phyloP scores from a whole-genome alignment of 2,113 vertebrate genomes.

The Ploceus nigricollis region DNA sequence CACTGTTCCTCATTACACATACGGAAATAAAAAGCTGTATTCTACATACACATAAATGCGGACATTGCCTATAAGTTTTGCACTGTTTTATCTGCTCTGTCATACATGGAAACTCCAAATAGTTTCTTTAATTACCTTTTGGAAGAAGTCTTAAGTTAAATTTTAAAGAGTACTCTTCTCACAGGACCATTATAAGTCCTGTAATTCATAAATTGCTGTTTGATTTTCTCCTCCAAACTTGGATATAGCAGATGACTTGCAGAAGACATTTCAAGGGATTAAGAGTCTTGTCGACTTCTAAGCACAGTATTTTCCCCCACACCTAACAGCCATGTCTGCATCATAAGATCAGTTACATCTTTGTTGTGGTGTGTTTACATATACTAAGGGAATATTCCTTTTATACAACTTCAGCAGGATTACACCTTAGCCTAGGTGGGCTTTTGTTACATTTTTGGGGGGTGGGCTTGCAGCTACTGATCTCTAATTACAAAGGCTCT shows the following conservation, averaged over 20 bases:
- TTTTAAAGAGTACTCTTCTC: background rate
- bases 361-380: background rate
- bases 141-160: background rate
- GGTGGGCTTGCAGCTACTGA: background rate
- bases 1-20: background rate
- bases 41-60: background rate
- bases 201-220: background rate
- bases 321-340: background rate
- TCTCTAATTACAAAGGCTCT: background rate
- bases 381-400: background rate
- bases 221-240: background rate
- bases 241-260: background rate
- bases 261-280: background rate
- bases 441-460: background rate
- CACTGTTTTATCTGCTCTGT: background rate
- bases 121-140: background rate
- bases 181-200: background rate
- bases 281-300: background rate
- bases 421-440: background rate
- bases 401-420: background rate
- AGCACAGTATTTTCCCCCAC: background rate
- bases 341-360: background rate
- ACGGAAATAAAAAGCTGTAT: background rate
- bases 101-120: background rate
- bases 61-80: background rate